These are phyloP conservation scores for Abramis brama DNA, from an alignment of 2,113 vertebrate species.

Conservation along the genomic window DNA sequence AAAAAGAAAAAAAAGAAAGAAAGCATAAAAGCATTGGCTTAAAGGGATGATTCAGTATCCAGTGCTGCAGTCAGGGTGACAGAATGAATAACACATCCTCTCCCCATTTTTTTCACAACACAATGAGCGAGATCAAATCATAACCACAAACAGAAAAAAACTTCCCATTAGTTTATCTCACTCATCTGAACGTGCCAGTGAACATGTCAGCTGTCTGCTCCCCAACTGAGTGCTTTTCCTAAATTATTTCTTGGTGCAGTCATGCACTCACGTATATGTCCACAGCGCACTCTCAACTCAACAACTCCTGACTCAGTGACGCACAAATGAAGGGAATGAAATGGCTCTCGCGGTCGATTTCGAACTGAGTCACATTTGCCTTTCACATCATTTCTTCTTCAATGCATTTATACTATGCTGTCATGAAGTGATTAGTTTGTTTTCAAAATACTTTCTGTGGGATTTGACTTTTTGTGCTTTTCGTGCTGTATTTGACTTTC, in stretches of 20 bases:
- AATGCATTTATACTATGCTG: neutral
- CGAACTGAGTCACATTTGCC: neutral
- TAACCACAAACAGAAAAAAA: slow-evolving; percentile 21
- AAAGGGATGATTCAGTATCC: neutral
- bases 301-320: neutral
- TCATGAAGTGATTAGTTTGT: slow-evolving; percentile 33
- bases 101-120: slow-evolving; percentile 24
- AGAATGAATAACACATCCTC: slow-evolving; percentile 12
- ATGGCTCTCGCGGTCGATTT: neutral
- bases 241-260: neutral
- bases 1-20: slow-evolving; percentile 12
- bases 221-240: neutral
- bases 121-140: slow-evolving; percentile 11
- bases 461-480: slow-evolving; percentile 8
- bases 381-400: neutral
- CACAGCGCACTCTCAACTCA: neutral
- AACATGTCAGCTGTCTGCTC: neutral
- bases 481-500: slow-evolving; percentile 36
- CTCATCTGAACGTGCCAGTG: neutral
- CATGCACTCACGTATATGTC: neutral
- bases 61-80: neutral
- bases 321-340: neutral
- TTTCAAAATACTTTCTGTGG: neutral
- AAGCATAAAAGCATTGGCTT: neutral
- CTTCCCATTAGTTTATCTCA: neutral